Base-by-base conservation (phyloP, 30 jellyfish, hydroid and myxozoan species). In the Cassiopea xamachana region DNA sequence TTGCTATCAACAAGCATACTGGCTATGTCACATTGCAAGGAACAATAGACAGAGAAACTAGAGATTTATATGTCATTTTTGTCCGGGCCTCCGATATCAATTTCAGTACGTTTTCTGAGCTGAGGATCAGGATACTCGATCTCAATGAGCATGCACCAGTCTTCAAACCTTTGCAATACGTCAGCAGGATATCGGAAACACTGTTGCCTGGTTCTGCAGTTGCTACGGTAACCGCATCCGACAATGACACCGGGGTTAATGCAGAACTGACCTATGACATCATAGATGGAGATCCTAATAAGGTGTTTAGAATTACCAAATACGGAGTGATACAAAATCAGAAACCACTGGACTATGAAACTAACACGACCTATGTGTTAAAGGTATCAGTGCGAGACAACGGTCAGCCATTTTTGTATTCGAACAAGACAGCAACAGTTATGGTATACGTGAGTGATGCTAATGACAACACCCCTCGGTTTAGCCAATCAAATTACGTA, bases 121-220 rank as follows among this genome's bases (percentile, higher is more conserved):
- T 95, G 73, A 44, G 86, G 8, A 92, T 95, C 14, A 47, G 79
- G 46, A 81, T 95, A 5, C 89, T 77, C 27, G 98, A 95, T 77
- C 86, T 95, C 79, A 95, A 95, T 75, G 98, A 95, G 60, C 89
- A 75, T 82, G 86, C 90, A 19, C 99, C 99, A 14, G 90, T 79
- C 86, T 94, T 91, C 91, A 58, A 72, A 0, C 91, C 87, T 17
- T 74, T 48, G n/a, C 62, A 43, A 44, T 95, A 95, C 75, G 84
- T 74, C 17, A 84, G 85, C 46, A 90, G 81, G 70, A 93, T 95
- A 8, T 83, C 98, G 1, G 99, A 95, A 73, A 64, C 92, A n/a
- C 43, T 91, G 79, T 73, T 75, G 73, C 94, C 98, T 44, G 97
- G 95, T 1, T 78, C 94, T 16, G 61, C 98, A 0, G 75, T 95